Percentiles rank a stretch among this genome's conserved stretches.
Conservation (phyloP, 2,113 vertebrate genomes). For the Rafetus swinhoei region DNA sequence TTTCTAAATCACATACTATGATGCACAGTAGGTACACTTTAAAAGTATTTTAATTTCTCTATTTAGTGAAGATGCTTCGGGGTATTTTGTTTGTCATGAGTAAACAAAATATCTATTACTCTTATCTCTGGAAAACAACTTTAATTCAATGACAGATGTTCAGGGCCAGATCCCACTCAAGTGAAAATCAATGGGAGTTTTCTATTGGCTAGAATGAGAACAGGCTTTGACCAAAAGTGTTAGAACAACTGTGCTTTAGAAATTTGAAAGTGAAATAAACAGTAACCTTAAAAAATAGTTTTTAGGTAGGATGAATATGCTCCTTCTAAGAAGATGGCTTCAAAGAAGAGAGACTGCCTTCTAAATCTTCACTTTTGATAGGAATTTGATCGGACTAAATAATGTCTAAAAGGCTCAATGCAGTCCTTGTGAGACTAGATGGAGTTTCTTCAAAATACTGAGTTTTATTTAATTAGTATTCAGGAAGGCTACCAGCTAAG, state of each 20-base stretch:
- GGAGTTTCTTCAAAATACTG: background rate
- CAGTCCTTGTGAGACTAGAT: background rate
- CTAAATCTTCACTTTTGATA: conserved; percentile 27
- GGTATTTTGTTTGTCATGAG: conserved; percentile 1
- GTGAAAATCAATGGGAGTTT: background rate
- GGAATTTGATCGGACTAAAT: background rate
- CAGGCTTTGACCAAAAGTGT: background rate
- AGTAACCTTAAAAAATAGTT: background rate
- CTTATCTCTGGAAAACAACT: conserved; percentile 1
- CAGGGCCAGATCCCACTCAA: background rate
- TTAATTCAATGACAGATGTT: background rate
- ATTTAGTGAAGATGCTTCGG: background rate
- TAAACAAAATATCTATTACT: background rate
- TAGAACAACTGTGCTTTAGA: background rate
- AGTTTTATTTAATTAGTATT: conserved; percentile 42
- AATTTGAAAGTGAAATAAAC: background rate
- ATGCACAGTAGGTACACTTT: background rate
- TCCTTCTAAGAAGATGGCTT: background rate
- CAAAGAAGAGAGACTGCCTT: background rate
- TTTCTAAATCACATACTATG: background rate
- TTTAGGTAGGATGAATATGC: background rate
- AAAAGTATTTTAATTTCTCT: background rate
- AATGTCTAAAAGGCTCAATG: conserved; percentile 11
- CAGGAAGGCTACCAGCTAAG: background rate
- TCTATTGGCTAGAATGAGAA: background rate